phyloP scores from a whole-genome alignment of 2,797 vertebrate species.

The Chrysocyon brachyurus region DNA sequence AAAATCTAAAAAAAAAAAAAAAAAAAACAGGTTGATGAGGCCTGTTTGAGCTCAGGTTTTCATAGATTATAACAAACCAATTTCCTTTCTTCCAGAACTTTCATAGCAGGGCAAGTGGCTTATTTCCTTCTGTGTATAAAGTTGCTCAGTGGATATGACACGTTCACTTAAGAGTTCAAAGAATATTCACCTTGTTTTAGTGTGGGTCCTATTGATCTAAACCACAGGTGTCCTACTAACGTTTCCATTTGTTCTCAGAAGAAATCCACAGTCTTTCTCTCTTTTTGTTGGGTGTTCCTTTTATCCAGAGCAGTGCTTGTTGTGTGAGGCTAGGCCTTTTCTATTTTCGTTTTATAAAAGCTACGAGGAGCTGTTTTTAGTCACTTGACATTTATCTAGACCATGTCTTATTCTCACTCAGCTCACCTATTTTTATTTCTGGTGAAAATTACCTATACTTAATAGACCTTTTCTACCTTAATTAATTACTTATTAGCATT shows the following conservation, averaged over 20 bases:
- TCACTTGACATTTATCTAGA: background rate
- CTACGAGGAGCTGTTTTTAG: background rate
- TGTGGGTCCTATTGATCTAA: constrained; percentile 28
- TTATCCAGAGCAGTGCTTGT: background rate
- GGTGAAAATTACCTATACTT: constrained; percentile 11
- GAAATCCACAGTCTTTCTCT: background rate
- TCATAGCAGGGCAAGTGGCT: background rate
- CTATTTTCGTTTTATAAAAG: constrained; percentile 18
- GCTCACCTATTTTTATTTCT: constrained; percentile 29
- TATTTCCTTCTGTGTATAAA: constrained; percentile 18
- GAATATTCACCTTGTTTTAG: constrained; percentile 36
- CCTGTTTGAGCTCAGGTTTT: background rate
- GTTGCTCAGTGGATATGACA: background rate
- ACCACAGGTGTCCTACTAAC: background rate
- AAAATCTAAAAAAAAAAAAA: too few relatives aligned
- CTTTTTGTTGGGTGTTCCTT: background rate
- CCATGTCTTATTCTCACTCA: constrained; percentile 6
- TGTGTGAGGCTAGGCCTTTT: background rate
- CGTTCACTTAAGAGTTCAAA: background rate
- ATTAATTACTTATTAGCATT: constrained; percentile 45
- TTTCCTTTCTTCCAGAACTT: constrained; percentile 35
- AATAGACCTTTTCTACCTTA: constrained; percentile 34
- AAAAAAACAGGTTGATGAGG: background rate
- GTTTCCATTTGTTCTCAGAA: background rate
- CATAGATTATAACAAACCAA: background rate